Base-by-base conservation (phyloP, 2,888 invertebrate species). In the Muscina levida region DNA sequence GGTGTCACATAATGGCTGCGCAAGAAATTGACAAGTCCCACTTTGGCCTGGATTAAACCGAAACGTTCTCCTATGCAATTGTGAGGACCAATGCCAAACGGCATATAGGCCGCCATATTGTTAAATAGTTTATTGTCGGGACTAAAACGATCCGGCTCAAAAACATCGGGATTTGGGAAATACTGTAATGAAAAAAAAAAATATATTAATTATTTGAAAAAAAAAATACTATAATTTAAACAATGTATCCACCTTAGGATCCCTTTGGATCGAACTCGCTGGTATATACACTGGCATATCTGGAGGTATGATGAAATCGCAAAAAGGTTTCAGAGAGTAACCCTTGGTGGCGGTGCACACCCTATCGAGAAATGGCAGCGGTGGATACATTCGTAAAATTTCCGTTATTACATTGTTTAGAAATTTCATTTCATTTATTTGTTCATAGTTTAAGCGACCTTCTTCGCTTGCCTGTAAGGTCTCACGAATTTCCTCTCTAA, bases 401-500 rank as follows among this genome's bases (percentile, higher is more conserved):
- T 89, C 88, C 66, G 72, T 74, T 46, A 84, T 80, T 11, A 82
- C 89, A 88, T 76, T 82, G 66, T 82, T 51, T 19, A 85, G 66
- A 37, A 80, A 83, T 15, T 81, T 67, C 83, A 85, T 59, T 4
- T 78, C 79, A 17, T 73, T 71, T 6, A 84, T 22, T 24, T 74
- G 48, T 10, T 85, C 85, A 44, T 85, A 85, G 0, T 82, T 77
- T 1, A 85, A 31, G 5, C 82, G 78, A 0, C 73, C 82, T n/a
- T 81, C 72, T 15, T 78, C 31, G 51, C 70, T 74, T 17, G 53
- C 22, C 24, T 48, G 15, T 4, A 80, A 31, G 8, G 62, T 56
- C 1, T 87, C 85, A 10, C 85, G 84, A 1, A 92, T 89, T 84
- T 92, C 92, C 11, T 85, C 57, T 1, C 90, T 85, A 15, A 91